phyloP scores from a whole-genome alignment of 1,140 invertebrate species.

The Aphaenogaster rudis region DNA sequence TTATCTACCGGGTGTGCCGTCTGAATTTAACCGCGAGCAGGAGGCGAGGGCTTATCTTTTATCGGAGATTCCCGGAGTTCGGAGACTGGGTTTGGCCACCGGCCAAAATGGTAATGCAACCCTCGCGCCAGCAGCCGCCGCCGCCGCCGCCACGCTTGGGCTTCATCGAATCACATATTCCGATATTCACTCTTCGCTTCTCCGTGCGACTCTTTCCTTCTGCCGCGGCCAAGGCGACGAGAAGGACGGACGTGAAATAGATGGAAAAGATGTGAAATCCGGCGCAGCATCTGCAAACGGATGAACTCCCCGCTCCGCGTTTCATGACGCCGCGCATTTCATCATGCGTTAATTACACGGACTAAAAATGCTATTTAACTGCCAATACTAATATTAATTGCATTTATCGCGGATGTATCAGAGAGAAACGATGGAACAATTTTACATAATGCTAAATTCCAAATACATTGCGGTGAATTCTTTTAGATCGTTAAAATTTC shows the following conservation, averaged over 20 bases:
- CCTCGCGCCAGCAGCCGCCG: conserved; percentile 54
- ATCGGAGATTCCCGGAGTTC: conserved; percentile 76
- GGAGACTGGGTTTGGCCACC: conserved; percentile 71
- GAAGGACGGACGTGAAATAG: background rate
- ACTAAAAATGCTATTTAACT: background rate
- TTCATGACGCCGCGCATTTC: background rate
- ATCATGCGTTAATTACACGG: background rate
- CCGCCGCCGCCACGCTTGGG: conserved; percentile 46
- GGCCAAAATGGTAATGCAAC: conserved; percentile 82
- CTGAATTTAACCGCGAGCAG: conserved; percentile 69
- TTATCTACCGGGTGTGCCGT: conserved; percentile 75
- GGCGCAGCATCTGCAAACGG: conserved; percentile 35
- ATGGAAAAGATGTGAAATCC: conserved; percentile 18
- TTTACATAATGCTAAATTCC: background rate
- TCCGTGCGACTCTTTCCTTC: conserved; percentile 65
- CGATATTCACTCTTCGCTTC: conserved; percentile 81
- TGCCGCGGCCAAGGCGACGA: conserved; percentile 19
- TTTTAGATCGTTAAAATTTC: background rate
- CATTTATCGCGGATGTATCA: background rate
- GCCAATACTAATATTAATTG: conserved; percentile 20
- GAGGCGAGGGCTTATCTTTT: conserved; percentile 75
- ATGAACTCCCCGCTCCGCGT: background rate
- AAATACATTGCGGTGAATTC: background rate
- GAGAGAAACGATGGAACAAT: background rate
- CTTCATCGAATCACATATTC: conserved; percentile 78